Conservation (phyloP, 2,888 invertebrate genomes). For the Folsomia candida region DNA sequence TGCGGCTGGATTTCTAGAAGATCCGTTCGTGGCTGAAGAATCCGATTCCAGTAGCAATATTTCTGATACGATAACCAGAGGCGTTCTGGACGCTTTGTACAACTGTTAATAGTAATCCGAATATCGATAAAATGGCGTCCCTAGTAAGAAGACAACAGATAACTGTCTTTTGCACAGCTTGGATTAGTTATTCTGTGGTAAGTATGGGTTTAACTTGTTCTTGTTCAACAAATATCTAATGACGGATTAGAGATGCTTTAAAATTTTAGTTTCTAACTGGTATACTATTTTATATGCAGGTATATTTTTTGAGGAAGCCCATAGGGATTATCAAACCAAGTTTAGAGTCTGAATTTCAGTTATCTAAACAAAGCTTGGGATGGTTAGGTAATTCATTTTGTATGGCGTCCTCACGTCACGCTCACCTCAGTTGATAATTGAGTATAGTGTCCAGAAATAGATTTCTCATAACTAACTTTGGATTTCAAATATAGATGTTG, state of each 20-base stretch:
- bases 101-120: slow-evolving; percentile 19
- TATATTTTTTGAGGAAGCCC: slow-evolving; percentile 57
- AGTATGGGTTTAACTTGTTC: slow-evolving; percentile 5
- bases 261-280: not conserved
- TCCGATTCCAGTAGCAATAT: slow-evolving; percentile 53
- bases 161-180: slow-evolving; percentile 47
- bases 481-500: too few relatives aligned
- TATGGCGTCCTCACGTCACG: too few relatives aligned
- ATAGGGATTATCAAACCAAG: slow-evolving; percentile 57
- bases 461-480: too few relatives aligned
- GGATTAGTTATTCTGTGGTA: slow-evolving; percentile 50
- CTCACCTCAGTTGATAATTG: too few relatives aligned
- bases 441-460: too few relatives aligned
- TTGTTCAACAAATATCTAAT: not conserved
- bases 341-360: slow-evolving; percentile 53
- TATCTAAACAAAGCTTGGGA: slow-evolving; percentile 55
- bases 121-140: slow-evolving; percentile 6
- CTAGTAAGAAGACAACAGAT: slow-evolving; percentile 43
- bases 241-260: not conserved
- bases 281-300: slow-evolving; percentile 13
- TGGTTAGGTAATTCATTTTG: too few relatives aligned
- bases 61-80: slow-evolving; percentile 56
- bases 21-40: slow-evolving; percentile 54
- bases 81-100: slow-evolving; percentile 54
- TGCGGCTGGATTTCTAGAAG: slow-evolving; percentile 50